Evolutionary conservation across 64 coral and sea anemone genomes (phyloP), one percentile per base, ranked within the genome.

Genomic region (Pocillopora damicornis): DNA sequence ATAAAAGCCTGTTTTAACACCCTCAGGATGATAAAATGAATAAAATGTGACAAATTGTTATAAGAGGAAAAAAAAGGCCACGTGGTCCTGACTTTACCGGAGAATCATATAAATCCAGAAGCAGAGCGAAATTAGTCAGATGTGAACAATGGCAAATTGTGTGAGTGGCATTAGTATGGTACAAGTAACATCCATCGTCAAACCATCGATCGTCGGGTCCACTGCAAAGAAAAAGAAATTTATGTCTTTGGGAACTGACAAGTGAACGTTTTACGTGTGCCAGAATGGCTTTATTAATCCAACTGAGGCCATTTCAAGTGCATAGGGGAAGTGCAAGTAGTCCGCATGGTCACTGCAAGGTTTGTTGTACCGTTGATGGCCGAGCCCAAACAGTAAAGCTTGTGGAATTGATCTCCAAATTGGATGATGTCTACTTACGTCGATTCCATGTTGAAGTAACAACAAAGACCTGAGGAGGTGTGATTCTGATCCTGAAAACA

Each of bases 71-170:
- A n/a, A 20, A 71, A 4, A 71, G 67, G 20, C 18, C 11, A 9
- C 11, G 7, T 17, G 23, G n/a, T 72, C 37, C 42, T 51, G 42
- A 51, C 42, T 51, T 84, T 83, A 93, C 91, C 86, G 75, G 69
- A 18, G 38, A 77, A 13, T 67, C 79, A 71, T 88, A 71, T 12
- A 88, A 74, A 25, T 93, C 91, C 37, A 96, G 75, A 7, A 96
- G 83, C 15, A 96, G 65, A 60, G 80, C 90, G 64, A 96, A 96
- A 69, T 96, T 96, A 15, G 94, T 90, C 15, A 96, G 59, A 74
- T 96, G 94, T 87, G 81, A 92, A 36, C 94, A 96, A 30, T 96
- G 91, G 60, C 94, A 96, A 23, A 93, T 88, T 9, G 94, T 93
- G 15, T 96, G 94, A 2, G 94, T 83, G 13, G 61, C 26, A 61